Evolutionary conservation across 2,888 invertebrate genomes (phyloP), one percentile per base, ranked within the genome.

Genomic region (Strigamia maritima): DNA sequence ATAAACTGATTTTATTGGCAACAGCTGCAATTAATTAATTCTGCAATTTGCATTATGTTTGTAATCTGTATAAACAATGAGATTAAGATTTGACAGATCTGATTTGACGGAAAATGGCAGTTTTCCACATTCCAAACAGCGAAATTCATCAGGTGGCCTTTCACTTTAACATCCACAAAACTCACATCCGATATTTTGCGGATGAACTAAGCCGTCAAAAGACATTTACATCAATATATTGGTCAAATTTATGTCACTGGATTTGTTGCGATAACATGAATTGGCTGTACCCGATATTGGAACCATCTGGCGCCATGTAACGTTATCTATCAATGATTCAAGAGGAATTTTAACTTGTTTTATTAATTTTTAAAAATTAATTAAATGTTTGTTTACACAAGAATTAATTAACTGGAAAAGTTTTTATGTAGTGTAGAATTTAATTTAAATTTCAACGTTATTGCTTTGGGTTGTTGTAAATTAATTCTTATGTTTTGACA

Each of bases 141-240:
- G 49, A 10, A n/a, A 49, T 49, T 49, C 49, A 49, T 49, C 49
- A 49, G 49, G 49, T 49, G 49, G 49, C 49, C 49, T 49, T 60
- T 60, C 60, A 60, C 60, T 60, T 60, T 60, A 19, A 49, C 60
- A 60, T 8, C 19, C 16, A 60, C 6, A 31, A 31, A 31, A 6
- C 31, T 6, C 31, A 31, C 22, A 65, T 65, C 65, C 65, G 24
- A 65, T 65, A 65, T 65, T 65, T 65, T 24, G 26, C 2, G 24
- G 60, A 26, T 28, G 65, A 16, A 26, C 26, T 65, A 65, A 65
- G 14, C 65, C 24, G 26, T 65, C 65, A 26, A 65, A 65, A 26
- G 65, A 65, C 26, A 65, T 65, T 65, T 65, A 26, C 26, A 26
- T 65, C 65, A 65, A 65, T 65, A 65, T 28, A 65, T 65, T 24